Base-by-base conservation (phyloP, 2,888 invertebrate genomes). In the Ectemnius lituratus region DNA sequence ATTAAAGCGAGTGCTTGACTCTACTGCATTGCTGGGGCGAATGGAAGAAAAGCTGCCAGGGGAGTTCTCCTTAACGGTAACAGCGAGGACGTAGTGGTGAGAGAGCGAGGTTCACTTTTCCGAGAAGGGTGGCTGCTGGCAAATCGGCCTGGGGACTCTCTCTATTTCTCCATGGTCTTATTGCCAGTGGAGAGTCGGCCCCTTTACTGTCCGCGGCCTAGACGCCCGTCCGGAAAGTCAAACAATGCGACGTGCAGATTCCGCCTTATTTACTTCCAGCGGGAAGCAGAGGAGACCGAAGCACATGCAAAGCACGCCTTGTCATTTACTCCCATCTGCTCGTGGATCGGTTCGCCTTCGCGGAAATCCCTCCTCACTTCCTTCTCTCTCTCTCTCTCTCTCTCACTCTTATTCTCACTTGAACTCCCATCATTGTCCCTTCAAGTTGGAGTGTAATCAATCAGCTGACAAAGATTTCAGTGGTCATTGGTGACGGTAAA, bases 201-300 rank as follows among this genome's bases (percentile, higher is more conserved):
- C 86, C 89, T 89, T 89, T 89, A 89, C 84, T 78, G 83, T 87
- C 85, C 85, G 83, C 75, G 14, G n/a, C 79, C 81, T 74, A 77
- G 74, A 88, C 89, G 87, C 88, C 86, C 86, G 84, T 89, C 86
- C 85, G 84, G 83, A 80, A 86, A 86, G 88, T 89, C 86, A 89
- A 89, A 89, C 89, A 89, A 89, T 89, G 87, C 88, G 86, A 88
- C 88, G 87, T 88, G 88, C 86, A 83, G 88, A 88, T 88, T 87
- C 86, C 84, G 82, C 86, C 86, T 89, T 89, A 88, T 89, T 89
- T 89, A 89, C 88, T 88, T 52, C 14, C 1, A 76, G 84, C 82
- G 79, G 73, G 73, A 37, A 37, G 75, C 76, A 70, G 71, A 71
- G 78, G 81, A 80, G 82, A 81, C 77, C 70, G 75, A 70, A 68